Base-by-base conservation (phyloP, 2,888 invertebrate genomes). In the Dryobota labecula region DNA sequence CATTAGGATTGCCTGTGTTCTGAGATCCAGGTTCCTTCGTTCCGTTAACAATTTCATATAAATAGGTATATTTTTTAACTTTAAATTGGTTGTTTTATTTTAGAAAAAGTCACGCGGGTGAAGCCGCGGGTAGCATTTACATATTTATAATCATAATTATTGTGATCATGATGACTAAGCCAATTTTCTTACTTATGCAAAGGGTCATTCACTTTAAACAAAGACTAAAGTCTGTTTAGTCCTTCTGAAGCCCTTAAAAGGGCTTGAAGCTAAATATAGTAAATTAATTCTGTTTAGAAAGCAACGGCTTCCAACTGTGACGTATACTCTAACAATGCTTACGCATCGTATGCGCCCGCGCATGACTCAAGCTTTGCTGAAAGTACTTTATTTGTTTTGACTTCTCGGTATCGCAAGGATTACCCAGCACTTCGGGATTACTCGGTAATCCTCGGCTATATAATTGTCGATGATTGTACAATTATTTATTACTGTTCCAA, bases 301-400 rank as follows among this genome's bases (percentile, higher is more conserved):
- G 80, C 64, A 61, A 57, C 69, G 62, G 57, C 60, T 45, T n/a
- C 61, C 54, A 57, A 62, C 73, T 66, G 74, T 83, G 84, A 81
- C 84, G 84, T 75, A 75, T 72, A n/a, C 38, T 41, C 45, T 66
- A 83, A 81, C 84, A 81, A 80, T 84, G 84, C 81, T 72, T 83
- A 83, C 65, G 80, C 76, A 79, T 83, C 83, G 73, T 51, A 49
- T 66, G 67, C 81, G 61, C 67, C 8, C 2, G 68, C 63, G 76
- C 80, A 78, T 84, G 82, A 82, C 61, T 84, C 82, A 82, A 60
- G 36, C 62, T 47, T 64, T 45, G 24, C 69, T 61, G 51, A 77
- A 79, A 73, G 74, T 69, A 69, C 65, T 61, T 78, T 74, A 66
- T 82, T 82, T 82, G 82, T 82, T 77, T 84, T 84, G 84, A 81